Evolutionary conservation across 2,888 invertebrate genomes (phyloP).

Genomic region (Philonicus albiceps): DNA sequence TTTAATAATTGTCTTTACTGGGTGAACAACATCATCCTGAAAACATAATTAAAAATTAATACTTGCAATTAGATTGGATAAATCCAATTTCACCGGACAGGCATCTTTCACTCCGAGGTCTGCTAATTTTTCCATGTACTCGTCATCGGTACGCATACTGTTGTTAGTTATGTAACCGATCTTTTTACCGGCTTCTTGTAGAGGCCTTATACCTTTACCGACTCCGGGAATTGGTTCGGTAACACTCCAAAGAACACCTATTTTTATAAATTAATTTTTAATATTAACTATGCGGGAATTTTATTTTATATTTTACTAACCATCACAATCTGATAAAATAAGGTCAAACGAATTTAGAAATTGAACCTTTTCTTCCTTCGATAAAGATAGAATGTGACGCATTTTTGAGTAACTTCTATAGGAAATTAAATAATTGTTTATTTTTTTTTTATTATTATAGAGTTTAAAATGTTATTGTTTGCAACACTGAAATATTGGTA

Average conservation of each 20-base stretch:
- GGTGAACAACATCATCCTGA: conserved; percentile 60
- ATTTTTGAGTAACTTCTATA: background rate
- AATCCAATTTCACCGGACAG: conserved; percentile 51
- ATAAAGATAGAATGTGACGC: conserved; percentile 42
- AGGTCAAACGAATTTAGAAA: conserved; percentile 66
- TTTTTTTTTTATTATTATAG: background rate
- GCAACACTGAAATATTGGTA: background rate
- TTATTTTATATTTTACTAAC: conserved; percentile 56
- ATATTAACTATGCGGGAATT: background rate
- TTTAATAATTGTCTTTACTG: conserved; percentile 61
- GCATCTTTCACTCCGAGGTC: conserved; percentile 54
- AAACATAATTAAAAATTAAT: background rate
- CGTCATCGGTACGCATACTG: conserved; percentile 55
- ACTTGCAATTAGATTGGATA: background rate
- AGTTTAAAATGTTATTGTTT: background rate
- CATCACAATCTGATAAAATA: conserved; percentile 69
- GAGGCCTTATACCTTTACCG: conserved; percentile 57
- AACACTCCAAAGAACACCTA: conserved; percentile 64
- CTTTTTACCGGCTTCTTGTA: conserved; percentile 61
- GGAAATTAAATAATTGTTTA: background rate
- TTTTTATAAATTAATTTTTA: background rate
- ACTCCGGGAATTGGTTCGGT: conserved; percentile 59
- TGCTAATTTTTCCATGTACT: conserved; percentile 55
- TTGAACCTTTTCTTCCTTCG: conserved; percentile 54
- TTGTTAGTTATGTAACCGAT: conserved; percentile 63